Evolutionary conservation across 1,140 invertebrate species (phyloP), one percentile per base, ranked within the genome.

Genomic region (Caerostris darwini): DNA sequence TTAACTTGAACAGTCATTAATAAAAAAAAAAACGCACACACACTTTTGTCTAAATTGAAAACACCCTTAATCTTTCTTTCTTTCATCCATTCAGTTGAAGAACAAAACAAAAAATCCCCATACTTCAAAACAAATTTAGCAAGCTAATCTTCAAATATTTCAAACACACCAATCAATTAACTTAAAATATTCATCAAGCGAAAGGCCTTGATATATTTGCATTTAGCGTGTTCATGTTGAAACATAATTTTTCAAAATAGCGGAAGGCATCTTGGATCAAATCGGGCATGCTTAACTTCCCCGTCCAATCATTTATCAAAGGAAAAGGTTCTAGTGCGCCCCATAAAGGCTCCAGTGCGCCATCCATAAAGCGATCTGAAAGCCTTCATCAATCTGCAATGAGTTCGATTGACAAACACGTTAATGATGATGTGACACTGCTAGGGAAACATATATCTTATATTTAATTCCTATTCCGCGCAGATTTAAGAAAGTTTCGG

Each of bases 221-320:
- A 71, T 71, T 71, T 71, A 71, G 34, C 69, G 69, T 71, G 69
- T 71, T 71, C 69, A 71, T 71, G 69, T 71, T 71, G 69, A 71
- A 71, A 71, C 69, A 71, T 71, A 71, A 71, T 71, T 71, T 71
- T 71, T 71, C 69, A 71, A 71, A 71, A 19, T 34, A 71, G 69
- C 69, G 69, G 34, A 71, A 71, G 34, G 69, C 69, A 71, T 71
- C 69, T 10, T 19, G 19, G 69, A 71, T 71, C n/a, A 71, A 71
- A 71, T 71, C 69, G 34, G 34, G 69, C 69, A 71, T 71, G 19
- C 69, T 71, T 71, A 71, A 19, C 69, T 71, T 71, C 7, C 34
- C n/a, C 10, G 7, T n/a, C 69, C n/a, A 71, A 71, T 71, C 69
- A 71, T 71, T 71, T 71, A 71, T 71, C 69, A 71, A 34, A 71